Evolutionary conservation across 2,888 invertebrate species (phyloP), one percentile per base, ranked within the genome.

Genomic region (Meteorus cinctellus): DNA sequence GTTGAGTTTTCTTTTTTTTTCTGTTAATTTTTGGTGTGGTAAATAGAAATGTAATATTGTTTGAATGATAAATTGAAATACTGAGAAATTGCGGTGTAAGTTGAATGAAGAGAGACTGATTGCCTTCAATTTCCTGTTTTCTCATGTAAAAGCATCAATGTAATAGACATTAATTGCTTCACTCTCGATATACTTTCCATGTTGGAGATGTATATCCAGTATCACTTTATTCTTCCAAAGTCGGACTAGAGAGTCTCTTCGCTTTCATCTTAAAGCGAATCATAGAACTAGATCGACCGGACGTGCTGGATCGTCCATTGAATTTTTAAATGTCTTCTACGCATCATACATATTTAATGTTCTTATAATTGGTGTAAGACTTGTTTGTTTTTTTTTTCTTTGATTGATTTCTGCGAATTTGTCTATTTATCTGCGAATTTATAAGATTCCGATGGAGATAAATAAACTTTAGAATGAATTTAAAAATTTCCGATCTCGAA

Each of bases 181-280:
- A 87, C 89, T 89, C 87, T 89, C 89, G 86, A 88, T 89, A 86
- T 82, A 84, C 87, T 89, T 88, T 88, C 88, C 87, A 88, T 86
- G 84, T 84, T 55, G 55, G 55, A 55, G 55, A 55, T 55, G 83
- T 85, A 86, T 84, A 84, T 86, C 85, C 82, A 82, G 82, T 84
- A 84, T 84, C 81, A 77, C 76, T 77, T 79, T 80, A 65, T 77
- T 78, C 74, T 84, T 81, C 83, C 84, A 82, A 81, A 80, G 80
- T 78, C 82, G 77, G 83, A 81, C 83, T 84, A 84, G 86, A 85
- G 86, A 86, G 86, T n/a, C 84, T 86, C 84, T 86, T 89, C 88
- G 85, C 89, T 89, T 88, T 88, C 89, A 85, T 87, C 83, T 75
- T 81, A 76, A 76, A 75, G 77, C 76, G 75, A 78, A 81, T 77